Evolutionary conservation across 2,888 invertebrate species (phyloP).

Genomic region (Diaphora mendica): DNA sequence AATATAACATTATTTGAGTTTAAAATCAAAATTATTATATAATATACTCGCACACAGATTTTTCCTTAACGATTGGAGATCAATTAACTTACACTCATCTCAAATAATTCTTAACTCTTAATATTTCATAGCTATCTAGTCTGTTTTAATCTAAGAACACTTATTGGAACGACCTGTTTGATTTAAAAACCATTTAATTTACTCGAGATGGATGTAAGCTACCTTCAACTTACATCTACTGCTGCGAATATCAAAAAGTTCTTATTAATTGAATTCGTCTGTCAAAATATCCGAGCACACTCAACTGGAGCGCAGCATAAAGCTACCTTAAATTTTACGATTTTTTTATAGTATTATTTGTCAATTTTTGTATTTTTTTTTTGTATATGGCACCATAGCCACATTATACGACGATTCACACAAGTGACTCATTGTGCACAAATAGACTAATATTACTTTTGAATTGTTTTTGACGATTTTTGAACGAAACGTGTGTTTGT

Average conservation of each 20-base stretch:
- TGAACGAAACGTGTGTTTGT: background rate
- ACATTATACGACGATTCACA: slow-evolving; percentile 69
- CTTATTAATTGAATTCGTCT: background rate
- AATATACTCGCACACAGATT: background rate
- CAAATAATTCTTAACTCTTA: background rate
- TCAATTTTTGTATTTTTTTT: slow-evolving; percentile 80
- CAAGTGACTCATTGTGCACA: slow-evolving; percentile 70
- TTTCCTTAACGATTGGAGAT: background rate
- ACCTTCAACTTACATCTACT: background rate
- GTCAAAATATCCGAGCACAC: slow-evolving; percentile 55
- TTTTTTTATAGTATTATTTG: slow-evolving; percentile 85
- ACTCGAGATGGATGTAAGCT: background rate
- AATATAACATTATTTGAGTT: too few species aligned
- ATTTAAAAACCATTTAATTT: background rate
- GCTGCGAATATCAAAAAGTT: background rate
- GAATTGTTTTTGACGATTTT: slow-evolving; percentile 38
- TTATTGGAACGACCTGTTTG: background rate
- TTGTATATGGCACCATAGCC: slow-evolving; percentile 81
- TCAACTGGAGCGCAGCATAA: slow-evolving; percentile 60
- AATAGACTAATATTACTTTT: slow-evolving; percentile 53
- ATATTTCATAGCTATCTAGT: background rate
- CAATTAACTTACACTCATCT: background rate
- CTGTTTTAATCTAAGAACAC: background rate
- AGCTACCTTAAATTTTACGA: slow-evolving; percentile 81
- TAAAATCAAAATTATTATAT: background rate